phyloP scores from a whole-genome alignment of 2,113 vertebrate species.

The Tyto alba region DNA sequence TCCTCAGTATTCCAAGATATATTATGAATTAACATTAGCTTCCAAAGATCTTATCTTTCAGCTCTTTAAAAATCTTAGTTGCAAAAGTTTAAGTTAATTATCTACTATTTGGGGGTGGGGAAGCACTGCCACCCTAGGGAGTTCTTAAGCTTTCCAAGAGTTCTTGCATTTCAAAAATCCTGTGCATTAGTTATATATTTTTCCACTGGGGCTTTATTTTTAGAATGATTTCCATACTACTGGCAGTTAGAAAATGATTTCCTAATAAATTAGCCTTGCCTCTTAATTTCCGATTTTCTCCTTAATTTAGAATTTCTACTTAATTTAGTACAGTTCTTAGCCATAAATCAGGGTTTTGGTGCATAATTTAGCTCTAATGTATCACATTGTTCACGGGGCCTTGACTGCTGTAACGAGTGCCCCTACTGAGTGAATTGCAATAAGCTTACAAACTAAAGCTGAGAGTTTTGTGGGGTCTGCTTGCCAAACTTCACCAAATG shows the following conservation, averaged over 20 bases:
- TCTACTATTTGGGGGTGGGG: not conserved
- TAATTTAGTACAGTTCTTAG: constrained; percentile 34
- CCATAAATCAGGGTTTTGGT: constrained; percentile 22
- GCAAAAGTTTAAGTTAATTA: not conserved
- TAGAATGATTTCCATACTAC: constrained; percentile 39
- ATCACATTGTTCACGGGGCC: not conserved
- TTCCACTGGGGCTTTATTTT: constrained; percentile 34
- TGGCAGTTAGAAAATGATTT: constrained; percentile 24
- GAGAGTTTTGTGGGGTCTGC: not conserved
- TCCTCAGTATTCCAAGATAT: constrained; percentile 7
- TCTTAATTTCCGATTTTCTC: constrained; percentile 51
- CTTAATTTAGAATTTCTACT: constrained; percentile 50
- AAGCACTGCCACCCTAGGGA: not conserved
- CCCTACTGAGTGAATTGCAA: not conserved
- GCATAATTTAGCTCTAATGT: constrained; percentile 30
- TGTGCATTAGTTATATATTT: not conserved
- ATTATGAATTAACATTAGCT: not conserved
- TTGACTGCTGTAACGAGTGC: not conserved
- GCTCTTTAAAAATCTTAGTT: not conserved
- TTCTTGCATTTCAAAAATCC: not conserved
- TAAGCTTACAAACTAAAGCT: not conserved
- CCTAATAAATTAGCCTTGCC: constrained; percentile 37
- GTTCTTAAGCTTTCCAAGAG: constrained; percentile 21
- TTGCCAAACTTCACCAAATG: not conserved
- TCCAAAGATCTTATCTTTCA: not conserved